Base-by-base conservation (phyloP, 2,113 vertebrate genomes). In the Falcunculus frontatus region DNA sequence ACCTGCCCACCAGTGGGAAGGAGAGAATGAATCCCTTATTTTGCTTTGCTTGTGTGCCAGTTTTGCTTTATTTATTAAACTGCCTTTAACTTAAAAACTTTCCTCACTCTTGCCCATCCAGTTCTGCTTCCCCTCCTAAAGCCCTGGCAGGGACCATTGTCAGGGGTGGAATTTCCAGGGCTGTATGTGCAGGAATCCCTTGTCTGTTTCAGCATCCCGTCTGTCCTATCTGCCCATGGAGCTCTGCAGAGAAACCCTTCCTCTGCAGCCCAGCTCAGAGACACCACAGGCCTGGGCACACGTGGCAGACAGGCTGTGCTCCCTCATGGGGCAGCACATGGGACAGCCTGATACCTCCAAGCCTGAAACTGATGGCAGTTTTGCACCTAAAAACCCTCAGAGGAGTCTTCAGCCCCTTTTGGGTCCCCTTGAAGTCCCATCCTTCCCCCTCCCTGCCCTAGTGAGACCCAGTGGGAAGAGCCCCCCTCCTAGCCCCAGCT, bases 41-140 rank as follows among this genome's bases (percentile, higher is more conserved):
- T 68, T 18, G 5, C 44, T 87, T 37, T 46, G 20, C 39, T 13
- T 46, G 10, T 26, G 27, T 0, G 0, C 2, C 33, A 35, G 53
- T 67, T 68, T 16, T 49, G 20, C 37, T 90, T 72, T 29, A 14
- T 74, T 69, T 39, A 3, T 22, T 78, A 16, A 55, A 26, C 27
- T 20, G 11, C 11, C 57, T 62, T 62, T 32, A 53, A 17, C 5
- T 25, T 59, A 41, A 0, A 0, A 0, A 6, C 21, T 69, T 56
- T 55, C 18, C 44, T 64, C 65, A 55, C 20, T 26, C 50, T 30
- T 30, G 50, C 29, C 16, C 41, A 70, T 56, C 65, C 33, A 18
- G 2, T n/a, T 84, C 47, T 76, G 46, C 26, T 63, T 20, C 41
- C 26, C 11, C 5, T n/a, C 42, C 37, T 62, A 35, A 47, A 62